These are phyloP conservation scores for Neodiprion lecontei DNA, from an alignment of 1,140 invertebrate genomes.

Conservation along the genomic window DNA sequence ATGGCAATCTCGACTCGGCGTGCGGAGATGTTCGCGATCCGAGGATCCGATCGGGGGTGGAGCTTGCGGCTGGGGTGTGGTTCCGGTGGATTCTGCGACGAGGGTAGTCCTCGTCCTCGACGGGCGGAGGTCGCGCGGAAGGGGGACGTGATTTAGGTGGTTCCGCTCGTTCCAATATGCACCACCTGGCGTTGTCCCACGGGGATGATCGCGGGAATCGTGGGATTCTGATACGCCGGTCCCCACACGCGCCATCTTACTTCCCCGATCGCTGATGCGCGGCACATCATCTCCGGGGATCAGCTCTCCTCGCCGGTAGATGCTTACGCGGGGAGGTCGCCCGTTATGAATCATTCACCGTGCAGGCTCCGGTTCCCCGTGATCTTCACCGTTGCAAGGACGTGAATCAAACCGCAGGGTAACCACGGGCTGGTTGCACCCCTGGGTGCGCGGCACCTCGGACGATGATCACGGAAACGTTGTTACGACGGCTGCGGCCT, in stretches of 20 bases:
- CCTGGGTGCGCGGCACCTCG: no score
- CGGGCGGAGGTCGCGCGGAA: neutral
- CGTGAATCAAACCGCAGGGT: neutral
- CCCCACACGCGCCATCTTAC: neutral
- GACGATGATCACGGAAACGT: no score
- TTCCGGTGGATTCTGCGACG: neutral
- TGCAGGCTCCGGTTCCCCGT: no score
- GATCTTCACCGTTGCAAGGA: no score
- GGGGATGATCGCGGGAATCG: neutral
- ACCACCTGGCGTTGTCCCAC: slow-evolving; percentile 1
- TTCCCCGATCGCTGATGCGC: neutral
- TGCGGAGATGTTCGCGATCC: no score
- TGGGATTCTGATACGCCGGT: neutral
- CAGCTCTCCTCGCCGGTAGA: no score
- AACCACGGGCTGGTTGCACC: neutral
- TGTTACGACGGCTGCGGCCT: no score
- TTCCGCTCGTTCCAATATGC: neutral
- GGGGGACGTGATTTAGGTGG: neutral
- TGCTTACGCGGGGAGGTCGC: no score
- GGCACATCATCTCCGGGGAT: neutral
- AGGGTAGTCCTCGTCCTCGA: neutral
- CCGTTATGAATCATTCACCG: no score
- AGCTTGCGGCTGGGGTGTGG: neutral
- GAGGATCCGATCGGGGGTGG: neutral
- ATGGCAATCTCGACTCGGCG: no score